These are phyloP conservation scores for Malacoraja senta DNA, from an alignment of 2,797 vertebrate genomes.

Conservation along the genomic window DNA sequence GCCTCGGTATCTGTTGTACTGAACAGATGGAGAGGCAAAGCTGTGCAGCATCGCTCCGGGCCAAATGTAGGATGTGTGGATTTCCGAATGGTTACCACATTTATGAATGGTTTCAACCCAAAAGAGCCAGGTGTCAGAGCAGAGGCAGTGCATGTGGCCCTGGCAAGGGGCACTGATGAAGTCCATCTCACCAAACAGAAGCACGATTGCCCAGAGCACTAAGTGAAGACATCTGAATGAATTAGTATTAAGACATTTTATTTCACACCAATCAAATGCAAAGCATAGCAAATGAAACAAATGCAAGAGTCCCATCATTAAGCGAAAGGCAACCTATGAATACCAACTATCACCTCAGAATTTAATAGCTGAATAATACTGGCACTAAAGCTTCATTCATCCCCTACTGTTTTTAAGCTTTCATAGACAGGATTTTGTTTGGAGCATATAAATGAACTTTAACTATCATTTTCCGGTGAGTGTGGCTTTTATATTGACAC, in stretches of 20 bases:
- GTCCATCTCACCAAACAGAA: not conserved
- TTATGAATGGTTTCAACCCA: not conserved
- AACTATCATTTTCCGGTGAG: not conserved
- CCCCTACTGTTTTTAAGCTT: not conserved
- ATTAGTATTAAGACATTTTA: not conserved
- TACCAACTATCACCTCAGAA: not conserved
- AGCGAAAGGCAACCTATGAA: not conserved
- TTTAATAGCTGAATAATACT: not conserved
- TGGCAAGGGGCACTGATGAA: too few species aligned
- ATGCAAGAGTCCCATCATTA: too few species aligned
- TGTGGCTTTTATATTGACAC: not conserved
- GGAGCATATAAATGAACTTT: not conserved
- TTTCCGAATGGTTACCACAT: not conserved
- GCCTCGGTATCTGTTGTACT: not conserved
- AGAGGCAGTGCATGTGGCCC: not conserved
- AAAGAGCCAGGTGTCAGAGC: not conserved
- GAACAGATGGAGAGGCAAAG: not conserved
- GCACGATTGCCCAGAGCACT: not conserved
- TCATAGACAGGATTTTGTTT: not conserved
- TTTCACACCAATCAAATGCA: slow-evolving; percentile 5
- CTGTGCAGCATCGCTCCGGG: not conserved
- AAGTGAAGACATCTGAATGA: not conserved
- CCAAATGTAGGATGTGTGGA: not conserved
- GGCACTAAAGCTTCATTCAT: not conserved
- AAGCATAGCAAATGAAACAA: not conserved